phyloP scores from a whole-genome alignment of 2,888 invertebrate genomes.

The Drosophila tripunctata region DNA sequence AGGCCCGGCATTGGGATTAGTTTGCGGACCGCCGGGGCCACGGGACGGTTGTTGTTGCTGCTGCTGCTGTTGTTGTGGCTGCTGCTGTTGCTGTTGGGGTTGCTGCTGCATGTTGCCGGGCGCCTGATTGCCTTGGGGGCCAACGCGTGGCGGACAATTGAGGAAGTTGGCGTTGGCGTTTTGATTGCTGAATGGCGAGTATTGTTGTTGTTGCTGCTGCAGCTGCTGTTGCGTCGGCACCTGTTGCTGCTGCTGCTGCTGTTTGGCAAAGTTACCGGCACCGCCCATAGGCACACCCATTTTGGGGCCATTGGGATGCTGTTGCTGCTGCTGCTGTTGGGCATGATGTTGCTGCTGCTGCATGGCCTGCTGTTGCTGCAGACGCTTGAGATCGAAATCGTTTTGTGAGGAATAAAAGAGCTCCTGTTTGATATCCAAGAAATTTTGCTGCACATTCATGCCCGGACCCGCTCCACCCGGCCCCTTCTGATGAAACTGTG shows the following conservation, averaged over 20 bases:
- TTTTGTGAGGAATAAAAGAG: slow-evolving; percentile 85
- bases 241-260: slow-evolving; percentile 82
- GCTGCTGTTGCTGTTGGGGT: slow-evolving; percentile 52
- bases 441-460: slow-evolving; percentile 83
- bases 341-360: slow-evolving; percentile 74
- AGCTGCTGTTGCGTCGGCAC: slow-evolving; percentile 69
- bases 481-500: slow-evolving; percentile 84
- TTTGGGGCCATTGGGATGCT: slow-evolving; percentile 78
- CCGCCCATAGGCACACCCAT: slow-evolving; percentile 78
- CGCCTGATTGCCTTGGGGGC: slow-evolving; percentile 57
- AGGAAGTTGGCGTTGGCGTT: slow-evolving; percentile 81
- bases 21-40: slow-evolving; percentile 58
- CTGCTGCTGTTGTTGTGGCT: slow-evolving; percentile 51
- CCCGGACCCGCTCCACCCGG: slow-evolving; percentile 67
- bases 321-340: slow-evolving; percentile 68
- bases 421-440: slow-evolving; percentile 86
- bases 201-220: slow-evolving; percentile 85
- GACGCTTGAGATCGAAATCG: slow-evolving; percentile 84
- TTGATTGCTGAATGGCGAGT: slow-evolving; percentile 87
- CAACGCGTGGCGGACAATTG: slow-evolving; percentile 81
- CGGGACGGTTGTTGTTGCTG: slow-evolving; percentile 60
- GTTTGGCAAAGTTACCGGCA: slow-evolving; percentile 74
- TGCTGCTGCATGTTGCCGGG: slow-evolving; percentile 60
- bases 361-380: slow-evolving; percentile 84
- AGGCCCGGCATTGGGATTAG: slow-evolving; percentile 69